A percentile compares a stretch with the other conserved stretches of the same genome.
Evolutionary conservation across 1,140 invertebrate genomes (phyloP).

Genomic region (Drosophila auraria): DNA sequence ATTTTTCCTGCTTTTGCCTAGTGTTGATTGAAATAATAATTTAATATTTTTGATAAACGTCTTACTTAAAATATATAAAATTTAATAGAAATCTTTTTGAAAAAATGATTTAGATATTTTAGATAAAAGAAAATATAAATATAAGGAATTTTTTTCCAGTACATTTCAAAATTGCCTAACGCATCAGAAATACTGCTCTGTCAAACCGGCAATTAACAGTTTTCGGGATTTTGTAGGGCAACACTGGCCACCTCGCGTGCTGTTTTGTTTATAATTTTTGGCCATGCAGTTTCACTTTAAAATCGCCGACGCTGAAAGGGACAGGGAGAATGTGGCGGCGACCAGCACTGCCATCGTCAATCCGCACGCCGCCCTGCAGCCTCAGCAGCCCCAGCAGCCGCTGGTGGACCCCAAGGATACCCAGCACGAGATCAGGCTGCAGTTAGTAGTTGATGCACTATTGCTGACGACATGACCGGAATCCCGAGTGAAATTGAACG

Average conservation of each 20-base stretch:
- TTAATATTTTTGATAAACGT: no score
- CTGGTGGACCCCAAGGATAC: slow-evolving; percentile 79
- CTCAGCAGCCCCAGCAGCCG: slow-evolving; percentile 58
- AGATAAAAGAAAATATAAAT: no score
- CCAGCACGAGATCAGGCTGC: slow-evolving; percentile 77
- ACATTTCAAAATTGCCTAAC: not conserved
- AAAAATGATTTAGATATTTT: no score
- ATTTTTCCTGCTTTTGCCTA: no score
- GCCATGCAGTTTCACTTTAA: slow-evolving; percentile 72
- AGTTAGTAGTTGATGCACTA: slow-evolving; percentile 85
- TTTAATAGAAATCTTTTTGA: no score
- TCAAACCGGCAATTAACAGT: not conserved
- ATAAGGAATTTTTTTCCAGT: not conserved
- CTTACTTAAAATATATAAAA: no score
- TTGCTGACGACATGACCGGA: not conserved
- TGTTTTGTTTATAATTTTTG: slow-evolving; percentile 27
- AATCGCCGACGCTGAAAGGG: slow-evolving; percentile 54
- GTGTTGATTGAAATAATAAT: no score
- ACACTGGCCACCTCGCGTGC: slow-evolving; percentile 17
- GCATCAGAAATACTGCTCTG: slow-evolving; percentile 4
- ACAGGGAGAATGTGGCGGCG: slow-evolving; percentile 28
- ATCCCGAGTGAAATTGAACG: not conserved
- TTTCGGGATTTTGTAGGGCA: not conserved
- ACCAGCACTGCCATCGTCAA: slow-evolving; percentile 34
- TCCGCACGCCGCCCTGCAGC: slow-evolving; percentile 72